Evolutionary conservation across 2,888 invertebrate genomes (phyloP), one percentile per base, ranked within the genome.

Genomic region (Pseudanteris insignis): DNA sequence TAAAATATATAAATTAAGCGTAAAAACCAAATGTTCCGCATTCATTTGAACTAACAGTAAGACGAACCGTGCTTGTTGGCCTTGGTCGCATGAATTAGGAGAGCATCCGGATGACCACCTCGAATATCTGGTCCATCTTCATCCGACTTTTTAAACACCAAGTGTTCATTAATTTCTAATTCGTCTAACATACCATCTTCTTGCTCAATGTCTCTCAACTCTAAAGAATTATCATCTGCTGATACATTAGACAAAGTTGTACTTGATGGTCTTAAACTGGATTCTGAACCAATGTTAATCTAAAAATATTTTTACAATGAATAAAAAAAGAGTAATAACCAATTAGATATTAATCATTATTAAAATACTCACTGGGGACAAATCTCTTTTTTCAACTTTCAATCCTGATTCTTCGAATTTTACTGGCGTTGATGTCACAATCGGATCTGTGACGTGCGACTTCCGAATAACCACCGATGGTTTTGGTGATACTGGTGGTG

Each of bases 41-140:
- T 32, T 33, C 59, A 59, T n/a, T 34, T 38, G n/a, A 51, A 64
- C 51, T 47, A 62, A 50, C 47, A 48, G 40, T 57, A 64, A 51
- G 47, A 64, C 57, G 47, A 59, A 60, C 90, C 86, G 72, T 85
- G 90, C 85, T 94, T 95, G 77, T 92, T 92, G 62, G 94, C 92
- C 81, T 94, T 94, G 50, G 96, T 96, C 34, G 98, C 98, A 76
- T 96, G 92, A 29, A 97, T 95, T 63, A 98, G 89, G 44, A 99
- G 86, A 1, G 96, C 96, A 80, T 98, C 96, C 1, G 94, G 89
- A 63, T 92, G 89, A 4, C 97, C 98, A 5, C 98, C 98, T 55
- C 94, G 87, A 28, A 96, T 89, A 69, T 94, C 94, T 0, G 94
- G 93, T 2, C 93, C 94, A 62, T 95, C 95, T 74, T 91, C 92